Evolutionary conservation across 2,888 invertebrate species (phyloP), one percentile per base, ranked within the genome.

Genomic region (Bombylius major): DNA sequence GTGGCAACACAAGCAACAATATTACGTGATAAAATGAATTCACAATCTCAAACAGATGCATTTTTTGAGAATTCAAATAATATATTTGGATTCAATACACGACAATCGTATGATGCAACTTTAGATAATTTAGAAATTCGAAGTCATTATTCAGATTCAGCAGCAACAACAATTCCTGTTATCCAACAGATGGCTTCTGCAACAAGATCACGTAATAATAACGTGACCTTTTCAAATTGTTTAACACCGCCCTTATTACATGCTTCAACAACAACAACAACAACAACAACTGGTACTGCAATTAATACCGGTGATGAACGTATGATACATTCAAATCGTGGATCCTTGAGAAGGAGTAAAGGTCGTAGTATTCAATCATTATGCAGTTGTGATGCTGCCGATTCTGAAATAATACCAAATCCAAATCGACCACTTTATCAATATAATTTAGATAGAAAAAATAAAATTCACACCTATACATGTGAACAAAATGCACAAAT

Each of bases 401-500:
- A 73, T 50, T 69, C 70, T 13, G 70, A 72, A 62, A 65, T 73
- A 48, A 69, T 70, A 60, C 72, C 71, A 56, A 68, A 73, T 65
- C 71, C 71, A 6, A 65, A 69, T 14, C 65, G 72, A 51, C 75
- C 75, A 47, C 61, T 73, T 14, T 73, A 70, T 62, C 76, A 77
- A 61, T 77, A 73, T 63, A 77, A 77, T 62, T 65, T 78, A 65
- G 79, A 79, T 66, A 66, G 73, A 12, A 69, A 71, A 46, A 69
- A 69, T 56, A 71, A 70, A 62, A 69, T 75, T 54, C 77, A 77
- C 65, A 75, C 76, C 44, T 77, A 76, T 64, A 74, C 70, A 56
- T 77, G 77, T 65, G 78, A 78, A 62, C 77, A 77, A 62, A 75
- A 75, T 62, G 74, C 76, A 61, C 74, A 75, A 65, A 73, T 76